Percentiles rank a stretch among this genome's conserved stretches.
These are phyloP conservation scores for Apodemus sylvaticus DNA, from an alignment of 2,113 vertebrate species.

Conservation along the genomic window DNA sequence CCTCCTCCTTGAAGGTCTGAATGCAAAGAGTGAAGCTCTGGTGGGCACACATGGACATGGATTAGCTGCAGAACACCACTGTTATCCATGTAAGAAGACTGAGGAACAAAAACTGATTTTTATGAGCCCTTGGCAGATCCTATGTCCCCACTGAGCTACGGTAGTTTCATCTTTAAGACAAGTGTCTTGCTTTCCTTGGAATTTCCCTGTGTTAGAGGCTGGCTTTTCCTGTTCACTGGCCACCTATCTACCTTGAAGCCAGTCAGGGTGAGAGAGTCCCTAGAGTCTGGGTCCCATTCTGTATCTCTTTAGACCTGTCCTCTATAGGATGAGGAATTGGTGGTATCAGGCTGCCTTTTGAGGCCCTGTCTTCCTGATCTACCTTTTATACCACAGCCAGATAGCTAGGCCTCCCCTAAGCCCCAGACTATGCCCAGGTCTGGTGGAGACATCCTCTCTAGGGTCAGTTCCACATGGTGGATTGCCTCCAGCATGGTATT, in stretches of 20 bases:
- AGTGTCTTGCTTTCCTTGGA: neutral
- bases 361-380: neutral
- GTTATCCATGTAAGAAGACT: neutral
- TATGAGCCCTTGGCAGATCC: neutral
- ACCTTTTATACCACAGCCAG: neutral
- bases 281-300: neutral
- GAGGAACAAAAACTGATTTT: neutral
- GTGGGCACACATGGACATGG: neutral
- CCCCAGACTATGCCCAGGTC: neutral
- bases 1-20: neutral
- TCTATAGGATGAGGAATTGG: neutral
- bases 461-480: neutral
- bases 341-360: neutral
- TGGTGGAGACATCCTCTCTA: neutral
- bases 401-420: neutral
- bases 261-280: neutral
- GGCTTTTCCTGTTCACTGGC: too few species aligned
- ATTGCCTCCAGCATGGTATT: neutral
- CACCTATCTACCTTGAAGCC: neutral
- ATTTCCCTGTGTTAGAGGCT: neutral
- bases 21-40: neutral
- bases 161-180: neutral
- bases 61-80: too few species aligned
- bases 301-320: neutral
- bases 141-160: neutral